Conservation (phyloP, 1,140 invertebrate genomes). For the Drosophila fuyamai region DNA sequence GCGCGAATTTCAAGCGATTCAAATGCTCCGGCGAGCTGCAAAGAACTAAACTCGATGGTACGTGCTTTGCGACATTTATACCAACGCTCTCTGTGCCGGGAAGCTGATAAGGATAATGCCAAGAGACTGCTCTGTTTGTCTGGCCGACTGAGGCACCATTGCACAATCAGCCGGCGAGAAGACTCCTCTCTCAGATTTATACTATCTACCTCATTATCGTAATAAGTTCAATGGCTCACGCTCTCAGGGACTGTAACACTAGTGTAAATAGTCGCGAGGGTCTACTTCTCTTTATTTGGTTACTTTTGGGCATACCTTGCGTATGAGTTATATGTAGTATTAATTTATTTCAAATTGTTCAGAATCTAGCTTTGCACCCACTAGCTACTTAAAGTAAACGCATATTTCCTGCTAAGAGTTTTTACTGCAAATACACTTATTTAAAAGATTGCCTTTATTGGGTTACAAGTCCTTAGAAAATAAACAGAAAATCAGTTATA, state of each 20-base stretch:
- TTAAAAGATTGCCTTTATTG: too few relatives aligned
- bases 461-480: too few relatives aligned
- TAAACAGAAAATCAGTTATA: too few relatives aligned
- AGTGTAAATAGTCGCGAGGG: constrained; percentile 11
- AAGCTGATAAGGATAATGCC: constrained; percentile 69
- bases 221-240: constrained; percentile 58
- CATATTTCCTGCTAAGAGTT: too few relatives aligned
- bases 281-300: constrained; percentile 1
- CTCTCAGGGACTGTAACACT: constrained; percentile 41
- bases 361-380: too few relatives aligned
- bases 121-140: constrained; percentile 2
- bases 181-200: constrained; percentile 5
- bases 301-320: constrained; percentile 6
- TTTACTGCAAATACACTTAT: too few relatives aligned
- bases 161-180: constrained; percentile 29
- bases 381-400: too few relatives aligned
- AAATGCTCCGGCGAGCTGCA: constrained; percentile 56
- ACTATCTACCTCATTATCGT: constrained; percentile 31
- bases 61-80: constrained; percentile 71
- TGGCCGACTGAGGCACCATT: constrained; percentile 20
- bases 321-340: constrained; percentile 4
- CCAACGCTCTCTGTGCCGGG: constrained; percentile 14
- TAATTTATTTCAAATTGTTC: too few relatives aligned
- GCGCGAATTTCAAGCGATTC: constrained; percentile 33
- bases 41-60: constrained; percentile 71